A percentile compares a stretch with the other conserved stretches of the same genome.
Evolutionary conservation across 2,797 vertebrate genomes (phyloP).

Genomic region (Hoplostethus atlanticus): DNA sequence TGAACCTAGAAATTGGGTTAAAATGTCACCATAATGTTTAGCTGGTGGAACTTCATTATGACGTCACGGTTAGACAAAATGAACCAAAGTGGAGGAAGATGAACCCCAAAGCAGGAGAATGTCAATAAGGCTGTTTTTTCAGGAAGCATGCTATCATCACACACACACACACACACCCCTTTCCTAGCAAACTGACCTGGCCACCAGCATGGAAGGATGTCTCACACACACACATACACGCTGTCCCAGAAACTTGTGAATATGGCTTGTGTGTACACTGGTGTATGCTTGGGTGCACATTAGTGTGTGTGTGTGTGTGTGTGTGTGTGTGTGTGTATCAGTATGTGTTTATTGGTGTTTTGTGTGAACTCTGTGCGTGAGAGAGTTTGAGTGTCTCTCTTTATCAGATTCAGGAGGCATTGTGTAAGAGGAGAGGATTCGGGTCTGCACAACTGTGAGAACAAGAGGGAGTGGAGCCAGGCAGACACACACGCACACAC

Average conservation of each 20-base stretch:
- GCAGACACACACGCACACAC: conserved; percentile 19
- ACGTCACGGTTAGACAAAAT: neutral
- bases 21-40: neutral
- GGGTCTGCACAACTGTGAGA: conserved; percentile 48
- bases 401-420: conserved; percentile 66
- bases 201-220: neutral
- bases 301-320: neutral
- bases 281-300: neutral
- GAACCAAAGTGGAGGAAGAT: neutral
- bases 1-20: neutral
- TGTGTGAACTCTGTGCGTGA: conserved; percentile 1
- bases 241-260: conserved; percentile 9
- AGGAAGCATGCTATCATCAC: conserved; percentile 15
- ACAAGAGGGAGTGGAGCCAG: conserved; percentile 31
- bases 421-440: conserved; percentile 68
- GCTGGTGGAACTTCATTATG: too few species aligned
- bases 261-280: neutral
- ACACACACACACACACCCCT: conserved; percentile 7
- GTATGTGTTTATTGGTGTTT: neutral
- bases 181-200: conserved; percentile 1
- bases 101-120: neutral
- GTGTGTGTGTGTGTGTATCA: neutral
- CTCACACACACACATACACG: neutral
- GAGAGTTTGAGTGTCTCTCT: conserved; percentile 29
- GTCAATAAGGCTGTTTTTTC: conserved; percentile 3